Evolutionary conservation across 2,888 invertebrate genomes (phyloP).

Genomic region (Drosophila monieri): DNA sequence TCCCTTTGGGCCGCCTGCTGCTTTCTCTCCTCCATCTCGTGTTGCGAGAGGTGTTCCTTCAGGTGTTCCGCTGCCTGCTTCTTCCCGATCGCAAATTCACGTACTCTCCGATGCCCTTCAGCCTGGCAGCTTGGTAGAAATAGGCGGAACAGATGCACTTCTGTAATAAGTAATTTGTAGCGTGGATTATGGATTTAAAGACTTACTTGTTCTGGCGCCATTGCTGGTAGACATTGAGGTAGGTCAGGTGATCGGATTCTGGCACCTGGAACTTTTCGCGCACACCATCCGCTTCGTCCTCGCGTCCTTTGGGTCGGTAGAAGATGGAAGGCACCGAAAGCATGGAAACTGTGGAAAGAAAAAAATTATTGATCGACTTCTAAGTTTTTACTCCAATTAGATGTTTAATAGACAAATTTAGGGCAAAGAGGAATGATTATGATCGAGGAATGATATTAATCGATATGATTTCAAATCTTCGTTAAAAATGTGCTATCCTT

Average conservation of each 20-base stretch:
- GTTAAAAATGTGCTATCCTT: not conserved
- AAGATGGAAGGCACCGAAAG: slow-evolving; percentile 99
- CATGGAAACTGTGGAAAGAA: slow-evolving; percentile 92
- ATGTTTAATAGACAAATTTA: no score
- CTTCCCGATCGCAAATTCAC: slow-evolving; percentile 98
- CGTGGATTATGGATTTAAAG: not conserved
- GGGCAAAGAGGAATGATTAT: not conserved
- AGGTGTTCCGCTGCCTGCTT: slow-evolving; percentile 95
- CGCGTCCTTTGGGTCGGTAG: slow-evolving; percentile 98
- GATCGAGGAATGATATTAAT: no score
- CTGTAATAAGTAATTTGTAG: slow-evolving; percentile 86
- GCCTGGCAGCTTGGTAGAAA: slow-evolving; percentile 97
- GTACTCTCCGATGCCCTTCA: slow-evolving; percentile 99
- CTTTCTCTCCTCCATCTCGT: slow-evolving; percentile 94
- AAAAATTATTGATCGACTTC: not conserved
- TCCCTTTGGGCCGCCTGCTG: slow-evolving; percentile 89
- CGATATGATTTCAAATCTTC: not conserved
- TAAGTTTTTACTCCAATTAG: no score
- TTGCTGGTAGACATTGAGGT: slow-evolving; percentile 98
- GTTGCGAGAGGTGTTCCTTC: slow-evolving; percentile 93
- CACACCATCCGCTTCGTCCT: slow-evolving; percentile 98
- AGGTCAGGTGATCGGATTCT: slow-evolving; percentile 98
- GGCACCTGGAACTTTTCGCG: slow-evolving; percentile 99
- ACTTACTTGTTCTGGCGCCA: slow-evolving; percentile 96
- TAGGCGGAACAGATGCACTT: slow-evolving; percentile 99